Percentiles rank a stretch among this genome's conserved stretches.
phyloP scores from a whole-genome alignment of 2,113 vertebrate species.

The Tetrax tetrax region DNA sequence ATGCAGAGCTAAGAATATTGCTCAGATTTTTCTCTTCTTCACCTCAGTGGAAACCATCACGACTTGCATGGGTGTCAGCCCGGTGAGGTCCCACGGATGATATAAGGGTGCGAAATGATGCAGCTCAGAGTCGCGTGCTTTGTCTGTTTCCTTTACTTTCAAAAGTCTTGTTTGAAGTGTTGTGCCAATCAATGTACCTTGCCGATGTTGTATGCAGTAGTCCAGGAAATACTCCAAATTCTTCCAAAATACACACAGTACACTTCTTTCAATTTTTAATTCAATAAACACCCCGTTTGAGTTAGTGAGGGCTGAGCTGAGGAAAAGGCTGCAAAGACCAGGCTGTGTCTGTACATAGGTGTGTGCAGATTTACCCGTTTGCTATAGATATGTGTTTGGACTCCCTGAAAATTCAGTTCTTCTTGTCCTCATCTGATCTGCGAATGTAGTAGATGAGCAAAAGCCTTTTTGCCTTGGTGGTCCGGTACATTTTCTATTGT shows the following conservation, averaged over 20 bases:
- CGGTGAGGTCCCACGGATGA: not conserved
- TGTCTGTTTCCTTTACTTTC: not conserved
- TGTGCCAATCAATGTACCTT: not conserved
- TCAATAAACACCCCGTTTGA: not conserved
- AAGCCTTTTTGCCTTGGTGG: conserved; percentile 33
- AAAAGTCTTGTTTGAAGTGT: not conserved
- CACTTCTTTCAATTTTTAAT: not conserved
- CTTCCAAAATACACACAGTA: not conserved
- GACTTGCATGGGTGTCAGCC: not conserved
- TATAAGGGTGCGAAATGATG: rapidly evolving
- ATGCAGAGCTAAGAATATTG: not conserved
- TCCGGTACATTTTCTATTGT: conserved; percentile 27
- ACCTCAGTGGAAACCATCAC: not conserved
- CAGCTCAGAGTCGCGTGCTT: rapidly evolving
- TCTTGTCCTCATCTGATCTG: conserved; percentile 20
- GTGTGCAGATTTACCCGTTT: not conserved
- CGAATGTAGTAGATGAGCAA: conserved; percentile 17
- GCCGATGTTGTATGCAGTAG: not conserved
- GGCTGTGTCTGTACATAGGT: not conserved
- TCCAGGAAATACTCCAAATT: conserved; percentile 53
- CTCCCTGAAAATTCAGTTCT: not conserved
- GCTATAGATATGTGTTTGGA: not conserved
- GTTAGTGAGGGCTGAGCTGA: not conserved
- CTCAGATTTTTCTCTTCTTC: not conserved
- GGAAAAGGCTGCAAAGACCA: not conserved